phyloP scores from a whole-genome alignment of 2,113 vertebrate genomes.

The Falco punctatus region DNA sequence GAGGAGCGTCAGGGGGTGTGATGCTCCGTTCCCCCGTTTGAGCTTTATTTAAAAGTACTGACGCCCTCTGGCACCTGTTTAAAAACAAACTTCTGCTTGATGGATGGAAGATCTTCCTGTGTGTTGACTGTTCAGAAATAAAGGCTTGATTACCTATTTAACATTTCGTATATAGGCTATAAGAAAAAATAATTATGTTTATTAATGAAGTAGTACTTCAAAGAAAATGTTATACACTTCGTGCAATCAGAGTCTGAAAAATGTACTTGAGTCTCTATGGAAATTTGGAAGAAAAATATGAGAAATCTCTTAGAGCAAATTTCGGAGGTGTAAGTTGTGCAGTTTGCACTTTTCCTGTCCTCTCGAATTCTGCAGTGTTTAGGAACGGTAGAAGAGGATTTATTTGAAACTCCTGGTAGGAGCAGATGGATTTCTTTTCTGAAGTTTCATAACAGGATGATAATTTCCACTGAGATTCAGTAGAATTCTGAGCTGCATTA shows the following conservation, averaged over 20 bases:
- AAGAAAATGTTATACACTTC: not conserved
- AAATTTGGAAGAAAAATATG: not conserved
- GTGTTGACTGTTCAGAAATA: not conserved
- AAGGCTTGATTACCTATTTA: not conserved
- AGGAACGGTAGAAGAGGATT: not conserved
- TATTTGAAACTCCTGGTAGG: not conserved
- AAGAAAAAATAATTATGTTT: not conserved
- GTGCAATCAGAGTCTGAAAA: not conserved
- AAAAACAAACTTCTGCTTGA: not conserved
- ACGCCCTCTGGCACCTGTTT: not conserved
- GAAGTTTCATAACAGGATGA: not conserved
- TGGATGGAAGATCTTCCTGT: not conserved
- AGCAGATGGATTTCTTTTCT: not conserved
- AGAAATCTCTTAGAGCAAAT: not conserved
- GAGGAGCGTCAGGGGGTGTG: not conserved
- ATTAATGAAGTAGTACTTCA: conserved; percentile 17
- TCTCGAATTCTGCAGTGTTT: not conserved
- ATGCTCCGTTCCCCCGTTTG: not conserved
- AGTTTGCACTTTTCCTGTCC: not conserved
- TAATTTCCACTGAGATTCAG: not conserved
- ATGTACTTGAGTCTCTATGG: not conserved
- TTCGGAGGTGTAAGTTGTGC: not conserved
- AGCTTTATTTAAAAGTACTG: not conserved
- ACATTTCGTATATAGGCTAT: not conserved
- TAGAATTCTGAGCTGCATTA: not conserved